phyloP scores from a whole-genome alignment of 2,797 vertebrate genomes.

The Coregonus suidteri region DNA sequence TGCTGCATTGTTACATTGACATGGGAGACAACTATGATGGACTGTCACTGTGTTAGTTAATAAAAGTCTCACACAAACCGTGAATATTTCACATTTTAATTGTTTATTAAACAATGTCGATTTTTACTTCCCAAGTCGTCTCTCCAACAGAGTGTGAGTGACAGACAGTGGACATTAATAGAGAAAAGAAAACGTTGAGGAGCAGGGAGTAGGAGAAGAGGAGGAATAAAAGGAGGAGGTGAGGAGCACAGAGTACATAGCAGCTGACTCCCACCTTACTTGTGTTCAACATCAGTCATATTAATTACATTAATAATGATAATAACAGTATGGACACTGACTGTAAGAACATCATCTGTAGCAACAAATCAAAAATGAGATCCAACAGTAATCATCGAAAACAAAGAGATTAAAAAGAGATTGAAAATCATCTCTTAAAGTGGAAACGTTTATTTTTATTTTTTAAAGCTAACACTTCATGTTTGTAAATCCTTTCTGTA shows the following conservation, averaged over 20 bases:
- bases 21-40: too few species aligned
- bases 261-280: conserved; percentile 40
- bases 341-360: conserved; percentile 53
- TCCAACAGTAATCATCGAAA: conserved; percentile 37
- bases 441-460: conserved; percentile 25
- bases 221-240: conserved; percentile 8
- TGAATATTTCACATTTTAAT: conserved; percentile 44
- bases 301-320: conserved; percentile 40
- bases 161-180: conserved; percentile 62
- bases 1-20: too few species aligned
- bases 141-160: conserved; percentile 54
- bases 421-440: conserved; percentile 36
- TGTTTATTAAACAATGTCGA: conserved; percentile 66
- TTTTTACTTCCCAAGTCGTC: conserved; percentile 61
- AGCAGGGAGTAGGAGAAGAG: not conserved
- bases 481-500: conserved; percentile 13
- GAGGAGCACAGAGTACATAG: conserved; percentile 40
- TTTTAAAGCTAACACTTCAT: conserved; percentile 55
- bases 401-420: conserved; percentile 35
- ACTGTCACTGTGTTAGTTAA: not conserved
- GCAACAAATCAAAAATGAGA: conserved; percentile 50
- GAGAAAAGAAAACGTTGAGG: conserved; percentile 47
- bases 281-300: conserved; percentile 34
- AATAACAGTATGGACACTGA: conserved; percentile 52
- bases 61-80: not conserved